Evolutionary conservation across 1,140 invertebrate genomes (phyloP).

Genomic region (Drosophila serrata): DNA sequence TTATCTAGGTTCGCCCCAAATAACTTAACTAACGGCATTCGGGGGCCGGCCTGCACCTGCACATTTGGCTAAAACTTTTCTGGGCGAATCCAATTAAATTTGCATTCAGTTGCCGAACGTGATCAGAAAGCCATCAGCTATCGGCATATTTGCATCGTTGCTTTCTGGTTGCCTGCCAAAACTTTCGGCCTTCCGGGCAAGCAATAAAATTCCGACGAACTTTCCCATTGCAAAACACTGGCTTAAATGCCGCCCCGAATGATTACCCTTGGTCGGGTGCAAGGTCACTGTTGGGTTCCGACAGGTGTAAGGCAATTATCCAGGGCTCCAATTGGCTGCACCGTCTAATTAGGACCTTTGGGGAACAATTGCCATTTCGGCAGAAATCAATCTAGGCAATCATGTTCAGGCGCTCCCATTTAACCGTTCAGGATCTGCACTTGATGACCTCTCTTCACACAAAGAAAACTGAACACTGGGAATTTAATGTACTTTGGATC

Average conservation of each 20-base stretch:
- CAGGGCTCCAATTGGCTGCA: constrained; percentile 22
- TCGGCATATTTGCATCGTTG: constrained; percentile 37
- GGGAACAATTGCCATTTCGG: constrained; percentile 3
- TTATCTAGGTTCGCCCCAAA: constrained; percentile 12
- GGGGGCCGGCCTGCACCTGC: constrained; percentile 1
- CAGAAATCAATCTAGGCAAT: constrained; percentile 15
- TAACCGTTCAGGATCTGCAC: not conserved
- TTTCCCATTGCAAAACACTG: constrained; percentile 20
- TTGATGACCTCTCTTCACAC: not conserved
- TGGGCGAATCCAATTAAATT: constrained; percentile 68
- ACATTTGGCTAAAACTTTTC: constrained; percentile 34
- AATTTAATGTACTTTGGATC: not conserved
- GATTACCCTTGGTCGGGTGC: constrained; percentile 3
- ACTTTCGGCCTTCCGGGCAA: constrained; percentile 15
- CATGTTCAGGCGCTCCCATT: not conserved
- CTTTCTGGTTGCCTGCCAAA: constrained; percentile 24
- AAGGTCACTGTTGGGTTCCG: not conserved
- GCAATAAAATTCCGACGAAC: constrained; percentile 30
- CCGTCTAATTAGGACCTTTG: constrained; percentile 16
- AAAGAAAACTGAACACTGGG: not conserved
- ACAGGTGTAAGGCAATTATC: constrained; percentile 16
- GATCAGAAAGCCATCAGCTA: constrained; percentile 40
- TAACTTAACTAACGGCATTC: constrained; percentile 9
- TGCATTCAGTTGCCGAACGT: constrained; percentile 51
- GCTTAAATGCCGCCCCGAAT: constrained; percentile 11